phyloP scores from a whole-genome alignment of 2,797 vertebrate genomes.

The Danionella dracula region DNA sequence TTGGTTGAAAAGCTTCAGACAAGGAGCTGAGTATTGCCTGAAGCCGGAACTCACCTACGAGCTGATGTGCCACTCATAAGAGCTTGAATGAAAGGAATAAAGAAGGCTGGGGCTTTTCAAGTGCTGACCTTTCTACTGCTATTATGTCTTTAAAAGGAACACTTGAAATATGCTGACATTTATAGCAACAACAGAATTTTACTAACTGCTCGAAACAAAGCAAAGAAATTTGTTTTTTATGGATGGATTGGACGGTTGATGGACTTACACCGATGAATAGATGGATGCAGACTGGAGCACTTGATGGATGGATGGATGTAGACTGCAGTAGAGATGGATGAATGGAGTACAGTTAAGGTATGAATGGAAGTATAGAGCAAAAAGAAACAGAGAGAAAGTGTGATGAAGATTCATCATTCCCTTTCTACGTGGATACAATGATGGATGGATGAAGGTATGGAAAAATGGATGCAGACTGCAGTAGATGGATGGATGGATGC shows the following conservation, averaged over 20 bases:
- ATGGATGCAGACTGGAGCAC: too few species aligned
- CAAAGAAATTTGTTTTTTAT: too few species aligned
- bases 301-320: too few species aligned
- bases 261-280: too few species aligned
- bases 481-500: too few species aligned
- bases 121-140: slow-evolving; percentile 64
- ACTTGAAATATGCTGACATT: slow-evolving; percentile 67
- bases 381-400: neutral
- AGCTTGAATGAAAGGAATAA: neutral
- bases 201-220: too few species aligned
- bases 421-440: slow-evolving; percentile 46
- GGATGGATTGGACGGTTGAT: too few species aligned
- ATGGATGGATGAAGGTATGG: too few species aligned
- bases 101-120: neutral
- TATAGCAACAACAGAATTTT: slow-evolving; percentile 43
- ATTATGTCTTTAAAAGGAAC: slow-evolving; percentile 66
- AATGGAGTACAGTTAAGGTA: too few species aligned
- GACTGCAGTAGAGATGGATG: too few species aligned
- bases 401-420: slow-evolving; percentile 66
- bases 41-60: neutral
- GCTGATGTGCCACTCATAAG: slow-evolving; percentile 24
- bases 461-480: too few species aligned
- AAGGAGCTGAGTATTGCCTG: slow-evolving; percentile 4
- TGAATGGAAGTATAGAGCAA: too few species aligned
- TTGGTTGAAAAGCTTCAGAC: slow-evolving; percentile 11